Conservation (phyloP, 2,113 vertebrate species). For the Caranx ignobilis region DNA sequence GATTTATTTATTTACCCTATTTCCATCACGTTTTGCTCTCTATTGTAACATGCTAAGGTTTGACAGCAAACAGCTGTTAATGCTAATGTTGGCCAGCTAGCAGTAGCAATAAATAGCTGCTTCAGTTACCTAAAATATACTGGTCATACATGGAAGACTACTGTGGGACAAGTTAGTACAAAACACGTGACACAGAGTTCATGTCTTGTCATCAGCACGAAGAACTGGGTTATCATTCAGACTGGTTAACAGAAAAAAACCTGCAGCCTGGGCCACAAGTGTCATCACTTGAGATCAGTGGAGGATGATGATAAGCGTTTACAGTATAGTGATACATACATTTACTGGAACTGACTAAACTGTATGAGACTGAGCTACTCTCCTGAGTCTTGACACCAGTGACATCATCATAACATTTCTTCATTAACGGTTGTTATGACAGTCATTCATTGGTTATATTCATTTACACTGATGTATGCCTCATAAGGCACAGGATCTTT, state of each 20-base stretch:
- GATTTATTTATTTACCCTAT: no score
- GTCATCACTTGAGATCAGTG: neutral
- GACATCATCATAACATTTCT: neutral
- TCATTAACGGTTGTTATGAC: neutral
- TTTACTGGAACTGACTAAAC: neutral
- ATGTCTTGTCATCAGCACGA: neutral
- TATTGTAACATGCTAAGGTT: no score
- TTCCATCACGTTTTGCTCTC: no score
- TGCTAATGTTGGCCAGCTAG: no score
- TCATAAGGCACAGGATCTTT: neutral
- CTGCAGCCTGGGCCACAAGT: neutral
- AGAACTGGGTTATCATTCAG: no score
- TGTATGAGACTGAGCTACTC: neutral
- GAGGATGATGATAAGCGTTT: neutral
- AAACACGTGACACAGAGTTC: no score
- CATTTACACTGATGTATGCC: no score
- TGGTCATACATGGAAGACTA: slow-evolving; percentile 10
- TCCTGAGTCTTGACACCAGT: neutral
- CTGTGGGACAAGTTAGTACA: neutral
- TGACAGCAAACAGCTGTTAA: no score
- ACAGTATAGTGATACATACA: neutral
- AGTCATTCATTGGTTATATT: neutral
- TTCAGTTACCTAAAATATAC: no score
- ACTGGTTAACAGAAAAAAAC: neutral
- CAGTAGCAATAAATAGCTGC: no score